Evolutionary conservation across 2,888 invertebrate species (phyloP).

Genomic region (Tridacna gigas): DNA sequence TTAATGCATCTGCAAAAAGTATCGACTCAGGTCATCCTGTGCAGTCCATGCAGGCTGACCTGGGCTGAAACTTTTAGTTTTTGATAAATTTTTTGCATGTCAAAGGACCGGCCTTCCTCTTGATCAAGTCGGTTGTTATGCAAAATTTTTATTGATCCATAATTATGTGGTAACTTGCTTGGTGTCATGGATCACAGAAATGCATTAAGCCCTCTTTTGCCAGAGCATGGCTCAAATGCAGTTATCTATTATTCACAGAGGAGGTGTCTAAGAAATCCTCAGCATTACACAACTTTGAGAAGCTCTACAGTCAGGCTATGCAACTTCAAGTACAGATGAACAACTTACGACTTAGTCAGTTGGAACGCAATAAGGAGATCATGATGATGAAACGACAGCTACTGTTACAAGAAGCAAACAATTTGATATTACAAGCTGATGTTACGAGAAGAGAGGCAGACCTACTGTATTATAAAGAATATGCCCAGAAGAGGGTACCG

Average conservation of each 20-base stretch:
- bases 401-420: conserved; percentile 82
- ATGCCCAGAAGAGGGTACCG: conserved; percentile 69
- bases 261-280: conserved; percentile 77
- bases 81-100: no score
- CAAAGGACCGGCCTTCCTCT: no score
- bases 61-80: no score
- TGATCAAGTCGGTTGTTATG: no score
- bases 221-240: no score
- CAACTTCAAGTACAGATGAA: conserved; percentile 82
- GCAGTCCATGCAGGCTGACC: no score
- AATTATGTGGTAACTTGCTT: no score
- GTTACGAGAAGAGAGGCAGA: conserved; percentile 80
- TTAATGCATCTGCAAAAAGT: no score
- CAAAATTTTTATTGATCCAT: no score
- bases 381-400: conserved; percentile 83
- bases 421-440: conserved; percentile 81
- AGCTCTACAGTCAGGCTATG: conserved; percentile 81
- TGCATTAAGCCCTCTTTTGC: no score
- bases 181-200: no score
- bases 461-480: conserved; percentile 78
- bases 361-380: conserved; percentile 82
- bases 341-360: conserved; percentile 79
- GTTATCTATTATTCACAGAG: conserved; percentile 64
- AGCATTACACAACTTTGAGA: conserved; percentile 79
- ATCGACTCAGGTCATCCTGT: no score